Evolutionary conservation across 2,888 invertebrate species (phyloP).

Genomic region (Yponomeuta evonymella): DNA sequence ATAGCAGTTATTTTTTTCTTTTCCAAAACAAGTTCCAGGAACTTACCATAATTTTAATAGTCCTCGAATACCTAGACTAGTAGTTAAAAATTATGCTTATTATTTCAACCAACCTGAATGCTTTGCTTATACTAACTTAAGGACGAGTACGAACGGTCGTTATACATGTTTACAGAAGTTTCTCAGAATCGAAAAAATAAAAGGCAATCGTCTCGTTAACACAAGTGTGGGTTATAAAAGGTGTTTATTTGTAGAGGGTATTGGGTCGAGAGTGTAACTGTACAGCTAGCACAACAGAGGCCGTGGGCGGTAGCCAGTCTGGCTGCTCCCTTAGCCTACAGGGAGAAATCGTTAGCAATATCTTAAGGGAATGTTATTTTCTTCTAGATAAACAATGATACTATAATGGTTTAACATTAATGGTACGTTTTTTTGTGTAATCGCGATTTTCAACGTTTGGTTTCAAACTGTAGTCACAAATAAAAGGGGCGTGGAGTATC

Average conservation of each 20-base stretch:
- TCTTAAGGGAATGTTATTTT: no score
- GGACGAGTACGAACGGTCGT: not conserved
- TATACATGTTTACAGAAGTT: not conserved
- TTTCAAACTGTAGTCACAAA: no score
- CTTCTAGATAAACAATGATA: no score
- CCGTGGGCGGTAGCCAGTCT: not conserved
- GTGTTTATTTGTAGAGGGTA: constrained; percentile 53
- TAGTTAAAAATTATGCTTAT: no score
- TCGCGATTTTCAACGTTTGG: no score
- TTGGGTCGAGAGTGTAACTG: constrained; percentile 22
- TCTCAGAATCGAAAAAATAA: constrained; percentile 9
- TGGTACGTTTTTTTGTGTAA: no score
- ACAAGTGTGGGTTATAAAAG: constrained; percentile 42
- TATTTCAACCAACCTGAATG: no score
- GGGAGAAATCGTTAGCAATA: no score
- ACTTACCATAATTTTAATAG: not conserved
- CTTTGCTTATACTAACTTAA: no score
- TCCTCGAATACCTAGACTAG: no score
- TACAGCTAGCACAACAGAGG: constrained; percentile 12
- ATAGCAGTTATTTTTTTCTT: constrained; percentile 26
- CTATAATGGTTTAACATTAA: no score
- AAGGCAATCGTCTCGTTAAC: not conserved
- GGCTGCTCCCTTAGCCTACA: not conserved
- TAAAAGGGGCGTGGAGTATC: no score
- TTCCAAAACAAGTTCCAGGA: not conserved